phyloP scores from a whole-genome alignment of 2,797 vertebrate species.

The Anabacerthia variegaticeps region DNA sequence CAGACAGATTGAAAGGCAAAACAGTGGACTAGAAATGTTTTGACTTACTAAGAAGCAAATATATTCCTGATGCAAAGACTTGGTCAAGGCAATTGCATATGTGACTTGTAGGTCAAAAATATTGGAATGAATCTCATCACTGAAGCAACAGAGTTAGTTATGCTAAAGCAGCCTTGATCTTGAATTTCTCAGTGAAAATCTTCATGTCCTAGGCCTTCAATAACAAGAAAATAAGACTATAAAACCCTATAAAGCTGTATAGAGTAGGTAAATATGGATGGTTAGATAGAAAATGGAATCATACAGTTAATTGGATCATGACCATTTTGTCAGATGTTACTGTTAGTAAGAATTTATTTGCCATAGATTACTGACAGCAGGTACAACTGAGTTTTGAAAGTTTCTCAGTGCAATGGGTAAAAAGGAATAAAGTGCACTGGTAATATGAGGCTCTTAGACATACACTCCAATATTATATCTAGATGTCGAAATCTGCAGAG shows the following conservation, averaged over 20 bases:
- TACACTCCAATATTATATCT: not conserved
- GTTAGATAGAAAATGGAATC: not conserved
- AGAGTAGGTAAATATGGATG: not conserved
- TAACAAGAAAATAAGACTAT: not conserved
- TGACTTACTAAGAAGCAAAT: not conserved
- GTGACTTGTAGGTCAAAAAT: not conserved
- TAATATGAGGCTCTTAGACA: not conserved
- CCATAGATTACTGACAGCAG: not conserved
- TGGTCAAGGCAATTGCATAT: not conserved
- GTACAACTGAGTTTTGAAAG: not conserved
- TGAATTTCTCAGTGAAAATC: not conserved
- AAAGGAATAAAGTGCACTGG: not conserved
- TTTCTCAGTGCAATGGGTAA: not conserved
- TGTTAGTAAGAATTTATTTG: not conserved
- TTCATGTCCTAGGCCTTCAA: not conserved
- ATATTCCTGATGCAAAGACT: not conserved
- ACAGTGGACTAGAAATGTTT: not conserved
- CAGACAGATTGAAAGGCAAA: not conserved
- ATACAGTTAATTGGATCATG: not conserved
- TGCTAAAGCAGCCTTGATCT: not conserved
- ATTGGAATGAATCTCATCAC: not conserved
- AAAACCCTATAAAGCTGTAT: not conserved
- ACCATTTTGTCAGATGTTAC: not conserved
- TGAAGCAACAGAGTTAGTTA: not conserved
- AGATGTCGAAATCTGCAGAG: not conserved